Conservation (phyloP, 2,888 invertebrate genomes). For the Oscheius sp. region DNA sequence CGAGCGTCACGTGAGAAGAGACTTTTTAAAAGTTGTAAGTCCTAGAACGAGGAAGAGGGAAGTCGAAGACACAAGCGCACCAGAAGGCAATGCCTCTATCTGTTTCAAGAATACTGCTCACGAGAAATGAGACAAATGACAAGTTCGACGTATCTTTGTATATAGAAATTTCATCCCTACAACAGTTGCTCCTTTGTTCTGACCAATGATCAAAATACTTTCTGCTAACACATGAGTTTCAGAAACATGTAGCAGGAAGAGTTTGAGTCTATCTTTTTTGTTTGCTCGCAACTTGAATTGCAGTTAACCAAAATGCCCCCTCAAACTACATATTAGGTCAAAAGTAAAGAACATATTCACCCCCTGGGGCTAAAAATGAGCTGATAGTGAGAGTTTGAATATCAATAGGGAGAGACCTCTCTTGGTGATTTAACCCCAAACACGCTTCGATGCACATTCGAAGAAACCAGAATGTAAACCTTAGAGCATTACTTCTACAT, state of each 20-base stretch:
- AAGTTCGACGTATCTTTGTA: slow-evolving; percentile 18
- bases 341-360: too few species aligned
- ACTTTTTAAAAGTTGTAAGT: neutral
- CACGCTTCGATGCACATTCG: slow-evolving; percentile 18
- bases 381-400: neutral
- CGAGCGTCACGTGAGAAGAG: slow-evolving; percentile 24
- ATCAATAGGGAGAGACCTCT: neutral
- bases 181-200: slow-evolving; percentile 18
- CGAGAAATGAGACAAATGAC: neutral
- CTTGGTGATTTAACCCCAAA: slow-evolving; percentile 5
- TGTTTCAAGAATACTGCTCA: neutral
- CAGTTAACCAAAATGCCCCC: slow-evolving; percentile 14
- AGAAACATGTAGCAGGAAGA: slow-evolving; percentile 5
- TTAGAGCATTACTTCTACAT: neutral
- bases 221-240: neutral
- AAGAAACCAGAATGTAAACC: slow-evolving; percentile 13
- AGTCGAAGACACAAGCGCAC: neutral
- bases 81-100: neutral
- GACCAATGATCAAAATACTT: neutral
- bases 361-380: neutral
- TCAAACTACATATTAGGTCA: neutral
- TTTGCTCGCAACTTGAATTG: slow-evolving; percentile 19
- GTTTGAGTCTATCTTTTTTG: slow-evolving; percentile 1
- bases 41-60: neutral
- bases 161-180: slow-evolving; percentile 16